Evolutionary conservation across 37 sponge, comb jelly and placozoan genomes (phyloP).

Genomic region (Dysidea cf. avara): DNA sequence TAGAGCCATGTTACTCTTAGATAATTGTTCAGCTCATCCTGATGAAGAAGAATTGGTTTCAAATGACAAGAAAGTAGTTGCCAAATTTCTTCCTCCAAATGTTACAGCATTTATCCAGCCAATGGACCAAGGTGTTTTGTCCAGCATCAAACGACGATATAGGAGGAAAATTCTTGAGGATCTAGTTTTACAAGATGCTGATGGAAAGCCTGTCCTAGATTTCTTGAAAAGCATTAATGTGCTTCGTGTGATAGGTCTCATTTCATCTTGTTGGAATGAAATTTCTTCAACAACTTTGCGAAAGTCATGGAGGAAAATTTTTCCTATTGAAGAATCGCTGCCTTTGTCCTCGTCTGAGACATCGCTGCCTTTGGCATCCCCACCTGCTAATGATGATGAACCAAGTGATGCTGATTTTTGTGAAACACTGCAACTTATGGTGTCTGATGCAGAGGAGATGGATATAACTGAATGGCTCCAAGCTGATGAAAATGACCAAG

Average conservation of each 20-base stretch:
- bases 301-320: slow-evolving; percentile 36
- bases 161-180: slow-evolving; percentile 46
- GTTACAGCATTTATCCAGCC: slow-evolving; percentile 75
- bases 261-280: too few species aligned
- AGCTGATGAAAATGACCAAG: too few species aligned
- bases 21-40: slow-evolving; percentile 75
- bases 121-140: slow-evolving; percentile 79
- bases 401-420: too few species aligned
- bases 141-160: slow-evolving; percentile 48
- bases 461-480: slow-evolving; percentile 29
- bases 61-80: slow-evolving; percentile 38
- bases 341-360: too few species aligned
- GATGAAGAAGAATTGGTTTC: slow-evolving; percentile 32
- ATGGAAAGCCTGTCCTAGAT: slow-evolving; percentile 26
- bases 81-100: slow-evolving; percentile 72
- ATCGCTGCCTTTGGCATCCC: too few species aligned
- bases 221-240: slow-evolving; percentile 54
- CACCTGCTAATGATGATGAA: too few species aligned
- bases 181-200: slow-evolving; percentile 62
- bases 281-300: slow-evolving; percentile 13
- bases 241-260: too few species aligned
- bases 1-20: slow-evolving; percentile 47
- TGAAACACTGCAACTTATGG: too few species aligned
- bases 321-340: too few species aligned
- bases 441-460: too few species aligned